Evolutionary conservation across 2,888 invertebrate genomes (phyloP), one percentile per base, ranked within the genome.

Genomic region (Reticulitermes lucifugus): DNA sequence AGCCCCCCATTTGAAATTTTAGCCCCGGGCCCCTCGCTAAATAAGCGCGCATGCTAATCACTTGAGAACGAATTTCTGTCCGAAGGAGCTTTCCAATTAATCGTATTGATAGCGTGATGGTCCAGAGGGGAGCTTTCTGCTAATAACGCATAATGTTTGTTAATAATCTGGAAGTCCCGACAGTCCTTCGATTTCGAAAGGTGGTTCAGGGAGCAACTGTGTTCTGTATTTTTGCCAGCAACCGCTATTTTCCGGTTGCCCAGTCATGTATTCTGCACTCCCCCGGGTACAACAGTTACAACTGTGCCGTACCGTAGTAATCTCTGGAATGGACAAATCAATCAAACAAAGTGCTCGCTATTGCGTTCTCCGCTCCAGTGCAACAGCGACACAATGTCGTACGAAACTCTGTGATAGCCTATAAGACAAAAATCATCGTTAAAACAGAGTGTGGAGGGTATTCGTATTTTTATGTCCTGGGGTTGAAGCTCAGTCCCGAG

Each of bases 251-350:
- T 65, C 25, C 55, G 55, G 55, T 55, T 25, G 71, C 71, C 12
- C 71, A 18, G 14, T 71, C 71, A 71, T 43, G 41, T 25, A 18
- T 29, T 46, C 79, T 25, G 18, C 51, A 9, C 43, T 51, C 79
- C 79, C 25, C 35, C 0, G 81, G 81, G 65, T 51, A 77, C 51
- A 46, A 77, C 77, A 77, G 46, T 77, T 77, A 81, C 81, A 81
- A 43, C 65, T 65, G 81, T 51, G 41, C 80, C 60, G 35, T 55
- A 21, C 80, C 1, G 41, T 43, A 70, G 81, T 81, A 81, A 81
- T 81, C 81, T 81, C 14, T 81, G 81, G 65, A 81, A 70, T 81
- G 81, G 70, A 81, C 65, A 81, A 81, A 81, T 81, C 81, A 81
- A 81, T 81, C 81, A 81, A 81, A 81, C 70, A 70, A 81, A 81